Evolutionary conservation across 2,113 vertebrate genomes (phyloP).

Genomic region (Megaptera novaeangliae): DNA sequence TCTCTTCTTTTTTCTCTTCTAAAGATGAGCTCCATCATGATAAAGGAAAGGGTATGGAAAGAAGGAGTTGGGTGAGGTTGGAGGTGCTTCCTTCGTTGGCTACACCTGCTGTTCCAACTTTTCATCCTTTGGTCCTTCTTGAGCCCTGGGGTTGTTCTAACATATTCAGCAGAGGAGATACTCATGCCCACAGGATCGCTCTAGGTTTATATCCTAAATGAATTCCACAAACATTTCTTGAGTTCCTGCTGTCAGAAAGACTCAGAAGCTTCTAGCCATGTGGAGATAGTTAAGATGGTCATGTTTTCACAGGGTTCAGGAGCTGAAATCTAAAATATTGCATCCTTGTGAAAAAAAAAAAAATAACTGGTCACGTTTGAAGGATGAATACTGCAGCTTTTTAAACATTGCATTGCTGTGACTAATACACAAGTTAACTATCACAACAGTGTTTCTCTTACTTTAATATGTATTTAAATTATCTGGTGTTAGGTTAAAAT

Average conservation of each 20-base stretch:
- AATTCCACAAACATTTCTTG: background rate
- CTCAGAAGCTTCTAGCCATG: background rate
- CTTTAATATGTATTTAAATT: background rate
- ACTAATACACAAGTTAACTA: background rate
- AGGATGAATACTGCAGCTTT: background rate
- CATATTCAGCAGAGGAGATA: background rate
- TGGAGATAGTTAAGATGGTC: background rate
- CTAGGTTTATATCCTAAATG: background rate
- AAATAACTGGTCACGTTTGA: background rate
- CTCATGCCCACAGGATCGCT: background rate
- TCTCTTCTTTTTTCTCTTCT: background rate
- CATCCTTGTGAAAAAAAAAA: background rate
- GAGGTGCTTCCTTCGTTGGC: too few species aligned
- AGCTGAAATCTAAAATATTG: background rate
- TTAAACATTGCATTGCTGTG: background rate
- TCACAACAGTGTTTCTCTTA: background rate
- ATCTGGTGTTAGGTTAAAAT: background rate
- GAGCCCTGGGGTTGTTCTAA: background rate
- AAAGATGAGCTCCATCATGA: background rate
- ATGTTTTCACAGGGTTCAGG: background rate
- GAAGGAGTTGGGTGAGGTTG: background rate
- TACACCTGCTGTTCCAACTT: background rate
- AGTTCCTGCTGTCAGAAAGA: background rate
- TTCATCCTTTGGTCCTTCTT: background rate
- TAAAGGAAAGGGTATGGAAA: background rate